Conservation (phyloP, 1,140 invertebrate species). For the Apis dorsata region DNA sequence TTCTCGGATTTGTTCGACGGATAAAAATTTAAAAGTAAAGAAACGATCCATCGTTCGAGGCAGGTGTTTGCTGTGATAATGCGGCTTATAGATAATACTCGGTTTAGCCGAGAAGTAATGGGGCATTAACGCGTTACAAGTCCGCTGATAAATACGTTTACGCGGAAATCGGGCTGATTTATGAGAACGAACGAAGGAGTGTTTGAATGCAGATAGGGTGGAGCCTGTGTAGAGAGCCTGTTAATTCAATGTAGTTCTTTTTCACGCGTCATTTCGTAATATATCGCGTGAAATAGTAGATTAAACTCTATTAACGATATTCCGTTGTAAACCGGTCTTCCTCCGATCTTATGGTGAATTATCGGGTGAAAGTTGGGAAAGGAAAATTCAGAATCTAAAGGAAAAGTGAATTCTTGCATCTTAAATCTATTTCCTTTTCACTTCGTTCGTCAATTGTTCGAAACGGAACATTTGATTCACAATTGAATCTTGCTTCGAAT, state of each 20-base stretch:
- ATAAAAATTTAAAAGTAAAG: too few species aligned
- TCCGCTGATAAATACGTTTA: background rate
- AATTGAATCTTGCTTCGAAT: too few species aligned
- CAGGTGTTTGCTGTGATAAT: background rate
- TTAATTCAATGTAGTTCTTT: background rate
- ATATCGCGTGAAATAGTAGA: background rate
- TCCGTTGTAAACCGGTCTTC: background rate
- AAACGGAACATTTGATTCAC: too few species aligned
- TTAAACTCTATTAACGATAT: background rate
- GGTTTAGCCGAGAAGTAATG: background rate
- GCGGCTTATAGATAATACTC: background rate
- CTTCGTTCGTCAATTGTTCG: too few species aligned
- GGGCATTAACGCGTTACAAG: background rate
- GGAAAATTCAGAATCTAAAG: too few species aligned
- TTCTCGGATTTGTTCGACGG: too few species aligned
- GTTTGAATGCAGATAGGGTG: conserved; percentile 2
- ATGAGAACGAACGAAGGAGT: background rate
- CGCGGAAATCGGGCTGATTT: background rate
- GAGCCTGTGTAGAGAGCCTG: background rate
- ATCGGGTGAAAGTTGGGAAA: too few species aligned
- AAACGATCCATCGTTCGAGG: too few species aligned
- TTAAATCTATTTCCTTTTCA: too few species aligned
- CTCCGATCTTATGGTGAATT: too few species aligned
- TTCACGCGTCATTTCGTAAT: background rate
- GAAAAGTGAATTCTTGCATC: too few species aligned